phyloP scores from a whole-genome alignment of 1,140 invertebrate genomes.

The Papilio machaon region DNA sequence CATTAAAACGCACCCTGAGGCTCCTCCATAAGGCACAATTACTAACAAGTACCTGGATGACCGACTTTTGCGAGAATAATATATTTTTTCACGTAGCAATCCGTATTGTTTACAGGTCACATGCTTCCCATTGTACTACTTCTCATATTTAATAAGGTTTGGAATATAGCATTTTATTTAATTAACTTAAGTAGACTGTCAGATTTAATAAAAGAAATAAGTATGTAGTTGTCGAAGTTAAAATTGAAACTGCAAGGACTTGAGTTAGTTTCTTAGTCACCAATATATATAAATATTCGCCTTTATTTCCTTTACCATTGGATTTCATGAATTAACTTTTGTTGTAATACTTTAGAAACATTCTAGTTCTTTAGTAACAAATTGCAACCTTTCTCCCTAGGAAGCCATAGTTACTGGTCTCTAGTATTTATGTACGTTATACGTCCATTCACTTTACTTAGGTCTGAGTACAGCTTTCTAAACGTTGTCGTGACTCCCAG shows the following conservation, averaged over 20 bases:
- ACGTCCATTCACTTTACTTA: slow-evolving; percentile 13
- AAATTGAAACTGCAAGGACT: no score
- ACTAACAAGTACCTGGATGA: slow-evolving; percentile 30
- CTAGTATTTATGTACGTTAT: neutral
- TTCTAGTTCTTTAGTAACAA: neutral
- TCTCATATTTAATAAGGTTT: slow-evolving; percentile 11
- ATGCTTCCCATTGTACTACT: neutral
- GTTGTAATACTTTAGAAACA: neutral
- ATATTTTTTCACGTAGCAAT: slow-evolving; percentile 22
- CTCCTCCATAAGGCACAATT: slow-evolving; percentile 20
- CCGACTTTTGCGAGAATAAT: slow-evolving; percentile 23
- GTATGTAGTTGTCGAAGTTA: no score
- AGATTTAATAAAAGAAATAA: no score
- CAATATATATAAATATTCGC: no score
- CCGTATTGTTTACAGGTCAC: slow-evolving; percentile 27
- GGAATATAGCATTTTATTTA: neutral
- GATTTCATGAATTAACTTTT: no score
- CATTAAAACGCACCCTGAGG: slow-evolving; percentile 28
- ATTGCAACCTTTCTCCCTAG: neutral
- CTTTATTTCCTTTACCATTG: no score
- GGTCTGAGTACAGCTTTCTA: slow-evolving; percentile 24
- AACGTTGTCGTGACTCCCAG: slow-evolving; percentile 24
- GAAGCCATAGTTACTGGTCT: neutral
- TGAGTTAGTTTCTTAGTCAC: no score
- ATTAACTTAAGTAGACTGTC: neutral